These are phyloP conservation scores for Desmophyllum pertusum DNA, from an alignment of 92 coral and sea anemone species.

Conservation along the genomic window DNA sequence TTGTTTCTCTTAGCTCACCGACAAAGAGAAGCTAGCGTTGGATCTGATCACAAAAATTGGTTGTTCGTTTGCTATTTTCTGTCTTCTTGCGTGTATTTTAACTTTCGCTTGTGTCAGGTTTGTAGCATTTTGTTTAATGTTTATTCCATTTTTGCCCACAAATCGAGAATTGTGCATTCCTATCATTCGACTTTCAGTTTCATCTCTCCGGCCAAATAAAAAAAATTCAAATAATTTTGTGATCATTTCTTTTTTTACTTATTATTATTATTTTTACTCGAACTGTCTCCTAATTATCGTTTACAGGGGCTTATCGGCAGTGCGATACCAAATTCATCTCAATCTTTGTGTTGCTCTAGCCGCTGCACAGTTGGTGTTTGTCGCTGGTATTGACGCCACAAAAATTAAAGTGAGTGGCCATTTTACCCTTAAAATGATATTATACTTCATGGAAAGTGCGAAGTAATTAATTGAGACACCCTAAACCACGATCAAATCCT, in stretches of 20 bases:
- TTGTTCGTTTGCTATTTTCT: conserved; percentile 26
- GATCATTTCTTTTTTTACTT: too few species aligned
- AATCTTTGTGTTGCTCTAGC: conserved; percentile 56
- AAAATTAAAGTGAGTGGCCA: conserved; percentile 38
- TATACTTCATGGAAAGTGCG: too few species aligned
- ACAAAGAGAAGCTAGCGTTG: conserved; percentile 4
- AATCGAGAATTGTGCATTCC: neutral
- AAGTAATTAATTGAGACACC: too few species aligned
- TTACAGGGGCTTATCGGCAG: conserved; percentile 43
- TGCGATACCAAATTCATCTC: conserved; percentile 63
- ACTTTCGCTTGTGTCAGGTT: conserved; percentile 34
- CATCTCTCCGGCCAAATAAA: neutral
- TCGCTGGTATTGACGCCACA: conserved; percentile 63
- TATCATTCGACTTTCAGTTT: neutral
- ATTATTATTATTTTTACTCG: too few species aligned
- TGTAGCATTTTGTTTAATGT: neutral
- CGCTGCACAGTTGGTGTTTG: conserved; percentile 51
- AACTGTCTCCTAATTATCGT: neutral
- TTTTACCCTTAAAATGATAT: neutral
- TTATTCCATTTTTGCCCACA: too few species aligned
- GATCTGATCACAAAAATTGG: conserved; percentile 45
- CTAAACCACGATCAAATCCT: too few species aligned
- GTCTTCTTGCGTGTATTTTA: conserved; percentile 33
- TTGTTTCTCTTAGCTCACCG: neutral
- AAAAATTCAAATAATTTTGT: too few species aligned